Evolutionary conservation across 2,113 vertebrate species (phyloP), one percentile per base, ranked within the genome.

Genomic region (Orycteropus afer): DNA sequence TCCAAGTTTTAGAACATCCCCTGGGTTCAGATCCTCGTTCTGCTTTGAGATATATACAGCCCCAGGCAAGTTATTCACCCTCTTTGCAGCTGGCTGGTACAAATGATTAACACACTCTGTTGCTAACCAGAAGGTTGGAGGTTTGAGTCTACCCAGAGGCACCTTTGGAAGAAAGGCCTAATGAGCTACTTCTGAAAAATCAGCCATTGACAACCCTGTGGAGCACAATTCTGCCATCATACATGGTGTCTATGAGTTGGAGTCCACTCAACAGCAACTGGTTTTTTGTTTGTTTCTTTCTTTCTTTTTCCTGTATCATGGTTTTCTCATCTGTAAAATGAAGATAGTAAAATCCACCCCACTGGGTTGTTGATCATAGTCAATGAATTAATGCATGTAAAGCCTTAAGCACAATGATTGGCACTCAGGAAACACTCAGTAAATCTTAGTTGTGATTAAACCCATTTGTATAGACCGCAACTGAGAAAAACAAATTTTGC

Each of bases 401-500:
- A 65, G 29, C 40, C 29, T 37, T n/a, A 37, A 57, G 45, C 23
- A 4, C 23, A 0, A 45, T 1, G 34, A 23, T 11, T 25, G 23
- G 51, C 3, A 0, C 1, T 0, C n/a, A 25, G 94, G 53, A 34
- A 27, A 32, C 9, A 0, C 63, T 84, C 8, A 0, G 0, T 5
- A 9, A 2, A 18, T 34, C 77, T 81, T 6, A n/a, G 47, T 34
- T 37, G 51, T 71, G 86, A 57, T 20, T 13, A 79, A 65, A 29
- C 53, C 22, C 37, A 5, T 37, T 10, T 37, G 4, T 2, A 47
- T 65, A 69, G 45, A 29, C 61, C 59, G 15, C 89, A 7, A 22
- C 40, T 25, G 57, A 0, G 4, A 42, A 22, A 65, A 47, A 91
- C 63, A 29, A 59, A n/a, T 25, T 29, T 25, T 20, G 14, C 23